These are phyloP conservation scores for Otocyon megalotis DNA, from an alignment of 2,113 vertebrate genomes.

Conservation along the genomic window DNA sequence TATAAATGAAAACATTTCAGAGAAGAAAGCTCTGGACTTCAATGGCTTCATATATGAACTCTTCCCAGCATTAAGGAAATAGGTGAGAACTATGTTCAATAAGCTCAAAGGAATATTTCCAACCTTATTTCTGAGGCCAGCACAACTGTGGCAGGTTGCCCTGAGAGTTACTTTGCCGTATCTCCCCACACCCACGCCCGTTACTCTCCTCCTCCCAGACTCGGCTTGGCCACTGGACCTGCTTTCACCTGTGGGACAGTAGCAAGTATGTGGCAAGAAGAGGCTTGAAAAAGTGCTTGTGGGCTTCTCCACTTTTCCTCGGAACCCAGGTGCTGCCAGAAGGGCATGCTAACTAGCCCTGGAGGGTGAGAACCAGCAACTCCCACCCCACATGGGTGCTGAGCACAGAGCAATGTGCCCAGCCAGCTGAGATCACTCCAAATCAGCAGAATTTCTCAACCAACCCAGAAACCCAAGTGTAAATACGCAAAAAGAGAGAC, in stretches of 20 bases:
- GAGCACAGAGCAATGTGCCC: background rate
- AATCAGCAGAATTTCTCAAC: background rate
- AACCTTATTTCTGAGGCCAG: background rate
- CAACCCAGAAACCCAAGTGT: background rate
- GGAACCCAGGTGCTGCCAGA: background rate
- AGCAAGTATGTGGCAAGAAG: background rate
- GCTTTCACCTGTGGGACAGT: background rate
- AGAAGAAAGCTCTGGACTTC: background rate
- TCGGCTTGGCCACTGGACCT: background rate
- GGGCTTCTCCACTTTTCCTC: background rate
- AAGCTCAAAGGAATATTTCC: background rate
- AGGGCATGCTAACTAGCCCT: background rate
- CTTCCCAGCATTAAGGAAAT: background rate
- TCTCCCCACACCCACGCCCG: background rate
- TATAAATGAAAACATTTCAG: background rate
- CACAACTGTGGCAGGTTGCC: background rate
- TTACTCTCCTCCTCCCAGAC: background rate
- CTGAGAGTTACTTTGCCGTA: background rate
- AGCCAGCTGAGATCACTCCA: background rate
- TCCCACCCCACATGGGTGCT: background rate
- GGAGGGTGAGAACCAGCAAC: background rate
- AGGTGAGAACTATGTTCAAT: background rate
- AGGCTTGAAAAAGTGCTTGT: background rate
- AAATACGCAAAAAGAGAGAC: background rate
- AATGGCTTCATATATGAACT: background rate